phyloP scores from a whole-genome alignment of 1,140 invertebrate genomes.

The Grapholita molesta region DNA sequence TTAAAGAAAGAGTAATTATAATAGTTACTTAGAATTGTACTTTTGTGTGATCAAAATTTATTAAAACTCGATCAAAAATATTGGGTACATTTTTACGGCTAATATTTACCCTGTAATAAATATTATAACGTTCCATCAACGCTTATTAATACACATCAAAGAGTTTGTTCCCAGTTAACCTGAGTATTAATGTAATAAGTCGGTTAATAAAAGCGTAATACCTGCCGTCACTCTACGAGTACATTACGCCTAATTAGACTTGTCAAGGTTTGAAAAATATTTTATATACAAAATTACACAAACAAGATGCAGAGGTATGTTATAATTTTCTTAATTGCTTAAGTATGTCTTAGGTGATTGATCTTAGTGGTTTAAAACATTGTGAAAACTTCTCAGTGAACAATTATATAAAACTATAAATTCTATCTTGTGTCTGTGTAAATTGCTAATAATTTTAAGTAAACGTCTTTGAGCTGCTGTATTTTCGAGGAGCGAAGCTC shows the following conservation, averaged over 20 bases:
- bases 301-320: neutral
- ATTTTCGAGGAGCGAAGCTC: neutral
- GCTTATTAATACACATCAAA: constrained; percentile 9
- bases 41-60: too few relatives aligned
- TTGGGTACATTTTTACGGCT: too few relatives aligned
- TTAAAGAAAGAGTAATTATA: too few relatives aligned
- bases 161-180: neutral
- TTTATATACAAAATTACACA: too few relatives aligned
- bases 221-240: neutral
- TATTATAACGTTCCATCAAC: neutral
- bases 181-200: neutral
- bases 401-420: too few relatives aligned
- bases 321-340: too few relatives aligned
- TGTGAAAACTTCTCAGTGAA: too few relatives aligned
- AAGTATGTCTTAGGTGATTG: too few relatives aligned
- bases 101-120: neutral
- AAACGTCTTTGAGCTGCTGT: neutral
- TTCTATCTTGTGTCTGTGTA: neutral
- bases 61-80: too few relatives aligned
- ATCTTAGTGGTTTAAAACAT: too few relatives aligned
- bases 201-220: neutral
- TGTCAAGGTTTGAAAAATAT: neutral
- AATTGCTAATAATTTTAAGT: neutral
- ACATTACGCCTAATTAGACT: neutral
- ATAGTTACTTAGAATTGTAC: too few relatives aligned